Evolutionary conservation across 2,797 vertebrate species (phyloP).

Genomic region (Helostoma temminkii): DNA sequence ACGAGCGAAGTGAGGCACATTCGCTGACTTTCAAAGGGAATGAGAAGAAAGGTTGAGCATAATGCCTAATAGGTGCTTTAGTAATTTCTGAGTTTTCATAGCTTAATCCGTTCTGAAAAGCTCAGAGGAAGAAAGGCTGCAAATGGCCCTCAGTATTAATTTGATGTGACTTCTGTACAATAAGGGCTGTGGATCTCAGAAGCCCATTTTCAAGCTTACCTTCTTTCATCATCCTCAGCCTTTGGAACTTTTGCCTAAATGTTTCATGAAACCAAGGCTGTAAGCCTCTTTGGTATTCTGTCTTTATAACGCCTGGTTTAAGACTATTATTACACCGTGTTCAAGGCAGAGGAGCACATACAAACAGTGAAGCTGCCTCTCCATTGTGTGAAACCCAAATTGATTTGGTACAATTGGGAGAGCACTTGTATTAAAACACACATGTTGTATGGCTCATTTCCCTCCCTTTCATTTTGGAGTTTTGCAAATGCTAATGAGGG

Average conservation of each 20-base stretch:
- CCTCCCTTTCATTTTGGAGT: conserved; percentile 59
- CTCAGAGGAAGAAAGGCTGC: conserved; percentile 96
- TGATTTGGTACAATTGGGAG: conserved; percentile 78
- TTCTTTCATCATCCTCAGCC: conserved; percentile 87
- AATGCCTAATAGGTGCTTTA: conserved; percentile 96
- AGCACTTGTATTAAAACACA: conserved; percentile 81
- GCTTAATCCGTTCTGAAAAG: conserved; percentile 99
- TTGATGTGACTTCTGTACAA: conserved; percentile 99
- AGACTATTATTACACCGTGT: conserved; percentile 82
- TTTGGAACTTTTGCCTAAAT: conserved; percentile 90
- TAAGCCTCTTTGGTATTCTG: conserved; percentile 89
- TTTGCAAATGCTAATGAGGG: conserved; percentile 68
- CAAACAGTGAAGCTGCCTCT: conserved; percentile 74
- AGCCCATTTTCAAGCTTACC: conserved; percentile 89
- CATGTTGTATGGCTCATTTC: conserved; percentile 81
- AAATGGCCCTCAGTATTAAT: conserved; percentile 99
- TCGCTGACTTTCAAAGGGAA: conserved; percentile 79
- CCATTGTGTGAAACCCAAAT: conserved; percentile 77
- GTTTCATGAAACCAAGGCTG: conserved; percentile 86
- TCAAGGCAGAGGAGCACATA: conserved; percentile 79
- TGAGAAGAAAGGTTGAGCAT: conserved; percentile 79
- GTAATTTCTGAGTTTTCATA: conserved; percentile 99
- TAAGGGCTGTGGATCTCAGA: conserved; percentile 93
- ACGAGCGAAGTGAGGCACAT: conserved; percentile 67
- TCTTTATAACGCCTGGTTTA: conserved; percentile 79